Percentiles rank a stretch among this genome's conserved stretches.
Conservation (phyloP, 2,888 invertebrate species). For the Macrophya annulata region DNA sequence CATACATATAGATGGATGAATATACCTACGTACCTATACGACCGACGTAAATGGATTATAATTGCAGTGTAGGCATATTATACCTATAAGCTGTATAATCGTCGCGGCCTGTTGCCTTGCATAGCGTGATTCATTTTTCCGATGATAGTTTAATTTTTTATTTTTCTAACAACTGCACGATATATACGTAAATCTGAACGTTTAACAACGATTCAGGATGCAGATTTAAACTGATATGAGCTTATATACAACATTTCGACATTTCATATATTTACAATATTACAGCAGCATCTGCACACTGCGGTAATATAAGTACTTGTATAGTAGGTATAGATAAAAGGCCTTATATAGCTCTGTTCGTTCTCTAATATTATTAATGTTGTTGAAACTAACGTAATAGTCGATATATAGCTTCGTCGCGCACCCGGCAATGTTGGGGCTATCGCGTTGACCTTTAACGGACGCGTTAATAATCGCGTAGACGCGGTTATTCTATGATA, state of each 20-base stretch:
- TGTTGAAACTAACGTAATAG: neutral
- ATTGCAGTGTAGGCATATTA: neutral
- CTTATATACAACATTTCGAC: neutral
- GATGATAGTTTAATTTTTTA: neutral
- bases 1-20: neutral
- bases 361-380: neutral
- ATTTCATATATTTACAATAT: neutral
- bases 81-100: no score
- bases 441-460: constrained; percentile 32
- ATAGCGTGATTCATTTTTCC: neutral
- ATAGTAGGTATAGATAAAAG: neutral
- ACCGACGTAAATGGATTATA: neutral
- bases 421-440: constrained; percentile 39
- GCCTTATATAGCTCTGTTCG: neutral
- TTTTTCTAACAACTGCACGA: neutral
- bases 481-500: neutral
- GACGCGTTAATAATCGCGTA: neutral
- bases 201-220: neutral
- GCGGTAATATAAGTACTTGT: neutral
- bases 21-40: neutral
- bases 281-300: no score
- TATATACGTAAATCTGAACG: neutral
- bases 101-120: neutral
- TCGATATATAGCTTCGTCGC: neutral
- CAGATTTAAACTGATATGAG: neutral